These are phyloP conservation scores for Pinna nobilis DNA, from an alignment of 1,140 invertebrate species.

Conservation along the genomic window DNA sequence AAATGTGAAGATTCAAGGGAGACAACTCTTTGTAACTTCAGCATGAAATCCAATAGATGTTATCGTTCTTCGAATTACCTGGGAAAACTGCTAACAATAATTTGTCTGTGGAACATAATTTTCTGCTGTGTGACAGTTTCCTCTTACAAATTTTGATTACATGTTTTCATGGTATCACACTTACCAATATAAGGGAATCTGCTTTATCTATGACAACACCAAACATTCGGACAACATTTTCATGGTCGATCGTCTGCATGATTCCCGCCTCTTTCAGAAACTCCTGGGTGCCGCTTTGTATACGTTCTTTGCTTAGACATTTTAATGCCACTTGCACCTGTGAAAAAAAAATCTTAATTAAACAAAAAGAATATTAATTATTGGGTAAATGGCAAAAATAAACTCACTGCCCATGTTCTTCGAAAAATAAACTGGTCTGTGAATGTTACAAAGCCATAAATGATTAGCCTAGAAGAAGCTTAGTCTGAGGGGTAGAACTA, in stretches of 20 bases:
- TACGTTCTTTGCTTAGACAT: slow-evolving; percentile 92
- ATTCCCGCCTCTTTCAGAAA: slow-evolving; percentile 98
- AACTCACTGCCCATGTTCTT: too few relatives aligned
- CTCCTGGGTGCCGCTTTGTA: slow-evolving; percentile 96
- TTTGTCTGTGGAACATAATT: too few relatives aligned
- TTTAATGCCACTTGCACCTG: slow-evolving; percentile 98
- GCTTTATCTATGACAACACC: slow-evolving; percentile 96
- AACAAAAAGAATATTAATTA: not conserved
- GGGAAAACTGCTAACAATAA: too few relatives aligned
- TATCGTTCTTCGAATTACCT: too few relatives aligned
- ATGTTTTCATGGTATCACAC: not conserved
- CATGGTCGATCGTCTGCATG: slow-evolving; percentile 98
- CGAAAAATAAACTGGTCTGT: too few relatives aligned
- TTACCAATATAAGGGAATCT: slow-evolving; percentile 92
- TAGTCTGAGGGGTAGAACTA: too few relatives aligned
- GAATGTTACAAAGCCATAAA: not conserved
- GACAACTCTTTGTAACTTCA: too few relatives aligned
- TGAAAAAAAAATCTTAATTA: slow-evolving; percentile 22
- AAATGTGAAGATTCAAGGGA: too few relatives aligned
- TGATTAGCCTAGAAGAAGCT: not conserved
- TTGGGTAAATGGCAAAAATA: too few relatives aligned
- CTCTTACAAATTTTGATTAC: not conserved
- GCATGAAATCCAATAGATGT: too few relatives aligned
- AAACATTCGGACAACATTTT: slow-evolving; percentile 96
- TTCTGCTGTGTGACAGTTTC: not conserved